Percentiles rank a stretch among this genome's conserved stretches.
Evolutionary conservation across 2,113 vertebrate species (phyloP).

Genomic region (Gymnobelideus leadbeateri): DNA sequence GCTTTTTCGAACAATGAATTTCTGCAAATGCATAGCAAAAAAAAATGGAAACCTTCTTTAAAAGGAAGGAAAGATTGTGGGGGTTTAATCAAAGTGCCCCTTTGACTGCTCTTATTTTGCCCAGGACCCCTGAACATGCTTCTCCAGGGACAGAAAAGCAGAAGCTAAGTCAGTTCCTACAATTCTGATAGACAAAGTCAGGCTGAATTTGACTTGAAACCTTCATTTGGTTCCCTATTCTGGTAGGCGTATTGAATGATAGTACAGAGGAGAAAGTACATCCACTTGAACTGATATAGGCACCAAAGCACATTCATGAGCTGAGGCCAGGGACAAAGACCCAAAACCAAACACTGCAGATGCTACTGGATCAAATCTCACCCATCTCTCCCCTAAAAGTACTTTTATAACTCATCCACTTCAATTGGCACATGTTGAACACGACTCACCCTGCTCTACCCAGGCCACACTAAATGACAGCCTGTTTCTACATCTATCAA

Average conservation of each 20-base stretch:
- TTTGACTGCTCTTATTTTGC: neutral
- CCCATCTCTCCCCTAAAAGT: neutral
- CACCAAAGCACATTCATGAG: neutral
- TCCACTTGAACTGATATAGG: neutral
- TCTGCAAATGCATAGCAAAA: conserved; percentile 83
- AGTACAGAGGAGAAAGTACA: neutral
- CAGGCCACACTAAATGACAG: neutral
- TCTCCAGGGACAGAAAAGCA: neutral
- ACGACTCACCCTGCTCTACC: neutral
- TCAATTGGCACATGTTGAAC: neutral
- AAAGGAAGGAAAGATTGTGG: neutral
- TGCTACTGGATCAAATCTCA: neutral
- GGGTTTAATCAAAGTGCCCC: neutral
- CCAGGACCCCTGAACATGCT: neutral
- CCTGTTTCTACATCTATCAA: neutral
- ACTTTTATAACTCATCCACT: neutral
- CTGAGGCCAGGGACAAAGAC: neutral
- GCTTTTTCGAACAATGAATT: conserved; percentile 87
- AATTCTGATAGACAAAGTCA: neutral
- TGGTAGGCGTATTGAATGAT: neutral
- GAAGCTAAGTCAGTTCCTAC: neutral
- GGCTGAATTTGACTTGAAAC: neutral
- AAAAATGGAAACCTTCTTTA: neutral
- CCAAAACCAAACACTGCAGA: neutral
- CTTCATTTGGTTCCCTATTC: neutral